phyloP scores from a whole-genome alignment of 2,888 invertebrate genomes.

The Tigriopus californicus region DNA sequence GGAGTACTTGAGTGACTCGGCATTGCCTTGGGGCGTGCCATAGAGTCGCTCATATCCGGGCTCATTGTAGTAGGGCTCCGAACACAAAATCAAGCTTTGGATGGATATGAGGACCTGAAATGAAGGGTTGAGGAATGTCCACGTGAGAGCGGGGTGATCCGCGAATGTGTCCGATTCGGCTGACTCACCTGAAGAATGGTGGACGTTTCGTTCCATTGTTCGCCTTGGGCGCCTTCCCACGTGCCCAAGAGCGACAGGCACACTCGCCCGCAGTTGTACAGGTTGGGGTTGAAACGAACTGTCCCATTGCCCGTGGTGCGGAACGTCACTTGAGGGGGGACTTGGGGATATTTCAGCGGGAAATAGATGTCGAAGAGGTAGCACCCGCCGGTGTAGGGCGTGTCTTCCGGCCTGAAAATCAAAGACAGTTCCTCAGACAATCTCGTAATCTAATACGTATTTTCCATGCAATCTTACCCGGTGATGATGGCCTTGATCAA shows the following conservation, averaged over 20 bases:
- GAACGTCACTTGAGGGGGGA: conserved; percentile 64
- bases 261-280: conserved; percentile 85
- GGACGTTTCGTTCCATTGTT: conserved; percentile 91
- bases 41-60: conserved; percentile 79
- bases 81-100: conserved; percentile 73
- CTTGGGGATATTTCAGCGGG: conserved; percentile 50
- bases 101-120: conserved; percentile 68
- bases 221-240: conserved; percentile 89
- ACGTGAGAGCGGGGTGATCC: too few species aligned
- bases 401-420: conserved; percentile 73
- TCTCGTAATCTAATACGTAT: too few species aligned
- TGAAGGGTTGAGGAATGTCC: too few species aligned
- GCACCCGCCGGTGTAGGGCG: conserved; percentile 78
- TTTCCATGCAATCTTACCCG: background rate
- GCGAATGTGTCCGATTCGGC: background rate
- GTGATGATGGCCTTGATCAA: conserved; percentile 51
- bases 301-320: conserved; percentile 55
- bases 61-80: conserved; percentile 87
- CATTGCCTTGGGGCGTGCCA: conserved; percentile 44
- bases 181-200: conserved; percentile 48
- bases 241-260: conserved; percentile 87
- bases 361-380: conserved; percentile 75
- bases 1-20: conserved; percentile 1
- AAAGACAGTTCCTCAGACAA: too few species aligned
- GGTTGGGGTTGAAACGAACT: conserved; percentile 77